Evolutionary conservation across 1,140 invertebrate genomes (phyloP), one percentile per base, ranked within the genome.

Genomic region (Augochlora pura): DNA sequence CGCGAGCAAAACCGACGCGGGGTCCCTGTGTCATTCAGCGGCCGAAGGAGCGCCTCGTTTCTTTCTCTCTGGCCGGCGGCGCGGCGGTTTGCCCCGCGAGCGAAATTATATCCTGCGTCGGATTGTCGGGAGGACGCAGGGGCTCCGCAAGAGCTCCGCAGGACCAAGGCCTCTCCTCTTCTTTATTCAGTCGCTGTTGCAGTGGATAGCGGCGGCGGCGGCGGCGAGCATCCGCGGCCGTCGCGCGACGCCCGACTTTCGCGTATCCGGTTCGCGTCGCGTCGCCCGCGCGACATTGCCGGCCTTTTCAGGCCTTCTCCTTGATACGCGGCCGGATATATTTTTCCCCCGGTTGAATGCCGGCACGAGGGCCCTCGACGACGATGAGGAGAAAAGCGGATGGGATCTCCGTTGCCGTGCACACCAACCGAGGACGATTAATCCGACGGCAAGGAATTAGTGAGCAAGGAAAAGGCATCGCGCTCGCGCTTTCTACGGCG

Each of bases 171-270:
- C n/a, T n/a, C n/a, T n/a, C n/a, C n/a, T n/a, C 63, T 49, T 38
- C 5, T 21, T 6, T 57, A 73, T 84, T 85, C 65, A 77, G n/a
- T 84, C 52, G 71, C 21, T 0, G 71, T 16, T 60, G 67, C 83
- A 76, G 81, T 83, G 67, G 72, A 76, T 67, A 32, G 32, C 32
- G 32, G 32, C 32, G 32, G 32, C 32, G 32, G 32, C 32, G 32
- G 32, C 32, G 1, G 32, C 32, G 32, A 2, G 32, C 32, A 32
- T 32, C 32, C 32, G 71, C 76, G 68, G 57, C 71, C 64, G 57
- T 78, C 67, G 72, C 67, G 72, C 65, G 62, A 76, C 78, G 78
- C 72, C 71, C 64, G 79, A 77, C 74, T 81, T 81, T 81, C 60
- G 64, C 32, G 32, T 32, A 32, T 68, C 6, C 12, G n/a, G n/a